Evolutionary conservation across 2,797 vertebrate genomes (phyloP), one percentile per base, ranked within the genome.

Genomic region (Chaunax sp.): DNA sequence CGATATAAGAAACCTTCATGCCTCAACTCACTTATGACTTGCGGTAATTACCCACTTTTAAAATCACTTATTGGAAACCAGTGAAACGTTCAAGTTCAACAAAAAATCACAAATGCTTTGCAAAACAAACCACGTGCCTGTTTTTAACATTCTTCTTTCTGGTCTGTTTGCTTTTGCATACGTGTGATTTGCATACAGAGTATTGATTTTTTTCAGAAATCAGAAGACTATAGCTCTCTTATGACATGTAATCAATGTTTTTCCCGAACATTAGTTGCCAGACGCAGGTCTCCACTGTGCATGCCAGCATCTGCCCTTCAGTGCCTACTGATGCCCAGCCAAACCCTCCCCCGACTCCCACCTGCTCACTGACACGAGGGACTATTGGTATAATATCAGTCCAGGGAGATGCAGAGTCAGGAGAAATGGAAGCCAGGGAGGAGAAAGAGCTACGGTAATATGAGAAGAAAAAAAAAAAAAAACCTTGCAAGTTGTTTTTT

Each of bases 221-320:
- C 44, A 28, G 57, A 86, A 84, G 68, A 79, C 41, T 13, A 54
- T 22, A 23, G 65, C 51, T 0, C 9, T 37, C 10, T 25, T 46
- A 62, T 63, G 79, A 77, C 72, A 75, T 66, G 59, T 66, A 78
- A 89, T 88, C 81, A 65, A 80, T 82, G n/a, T 65, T 65, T 69
- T 61, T 63, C 35, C 69, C 46, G 14, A 46, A 74, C 63, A 65
- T 75, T 56, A 68, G 56, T 47, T 81, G 83, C 82, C 78, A 70
- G 68, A 25, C 22, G 67, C n/a, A 59, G 56, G 73, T 65, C 60
- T 62, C 70, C 45, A 0, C 43, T 63, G 77, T 73, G 81, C 79
- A 82, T 26, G 20, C 77, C 62, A 43, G 57, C 14, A 25, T 80
- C 67, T 86, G 82, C 69, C 86, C 86, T 86, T 83, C 82, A 80